A percentile compares a stretch with the other conserved stretches of the same genome.
phyloP scores from a whole-genome alignment of 2,888 invertebrate species.

The Apamea anceps region DNA sequence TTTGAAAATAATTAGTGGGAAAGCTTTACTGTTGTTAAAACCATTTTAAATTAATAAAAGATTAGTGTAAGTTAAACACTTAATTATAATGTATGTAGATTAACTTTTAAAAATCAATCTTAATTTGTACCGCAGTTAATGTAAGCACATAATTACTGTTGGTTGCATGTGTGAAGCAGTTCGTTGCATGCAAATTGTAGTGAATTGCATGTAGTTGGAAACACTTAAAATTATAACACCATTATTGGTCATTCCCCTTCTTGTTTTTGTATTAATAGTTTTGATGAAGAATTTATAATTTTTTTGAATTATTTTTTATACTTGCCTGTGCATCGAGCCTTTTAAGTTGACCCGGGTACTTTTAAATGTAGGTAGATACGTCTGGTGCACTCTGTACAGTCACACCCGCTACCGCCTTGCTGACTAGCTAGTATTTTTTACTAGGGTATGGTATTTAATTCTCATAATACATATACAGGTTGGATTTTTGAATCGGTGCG shows the following conservation, averaged over 20 bases:
- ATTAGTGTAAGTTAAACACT: neutral
- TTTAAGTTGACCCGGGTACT: neutral
- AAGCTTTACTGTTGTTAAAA: neutral
- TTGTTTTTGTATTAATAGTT: neutral
- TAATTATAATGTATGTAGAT: conserved; percentile 18
- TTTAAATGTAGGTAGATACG: neutral
- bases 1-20: neutral
- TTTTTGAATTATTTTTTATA: neutral
- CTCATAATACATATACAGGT: too few relatives aligned
- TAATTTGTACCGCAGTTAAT: conserved; percentile 25
- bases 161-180: conserved; percentile 37
- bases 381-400: neutral
- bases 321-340: neutral
- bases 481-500: too few relatives aligned
- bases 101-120: conserved; percentile 21
- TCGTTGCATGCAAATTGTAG: conserved; percentile 26
- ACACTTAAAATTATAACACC: conserved; percentile 34
- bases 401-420: too few relatives aligned
- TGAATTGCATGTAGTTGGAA: conserved; percentile 13
- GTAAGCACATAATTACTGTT: conserved; percentile 27
- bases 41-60: neutral
- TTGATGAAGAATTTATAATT: neutral
- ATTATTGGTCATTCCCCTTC: conserved; percentile 36
- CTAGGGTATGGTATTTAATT: too few relatives aligned
- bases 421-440: too few relatives aligned